Evolutionary conservation across 2,797 vertebrate genomes (phyloP).

Genomic region (Hippopotamyrus pictus): DNA sequence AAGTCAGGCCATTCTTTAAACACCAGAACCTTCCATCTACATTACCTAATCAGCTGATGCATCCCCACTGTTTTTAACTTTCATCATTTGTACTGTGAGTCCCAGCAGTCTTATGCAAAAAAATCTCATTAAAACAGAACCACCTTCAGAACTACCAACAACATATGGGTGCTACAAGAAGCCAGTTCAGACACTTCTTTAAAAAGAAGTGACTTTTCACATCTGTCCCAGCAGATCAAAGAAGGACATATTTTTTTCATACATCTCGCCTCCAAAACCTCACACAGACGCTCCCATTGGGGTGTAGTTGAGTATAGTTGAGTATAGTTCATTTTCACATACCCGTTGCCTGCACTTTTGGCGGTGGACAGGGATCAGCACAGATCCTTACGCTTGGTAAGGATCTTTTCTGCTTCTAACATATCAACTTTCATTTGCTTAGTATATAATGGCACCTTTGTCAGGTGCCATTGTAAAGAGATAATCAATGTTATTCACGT

Average conservation of each 20-base stretch:
- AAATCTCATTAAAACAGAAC: slow-evolving; percentile 73
- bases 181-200: slow-evolving; percentile 67
- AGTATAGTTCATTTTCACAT: slow-evolving; percentile 20
- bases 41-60: slow-evolving; percentile 14
- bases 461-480: background rate
- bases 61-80: background rate
- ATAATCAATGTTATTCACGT: background rate
- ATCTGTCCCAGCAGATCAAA: slow-evolving; percentile 61
- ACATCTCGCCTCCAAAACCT: slow-evolving; percentile 30
- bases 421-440: background rate
- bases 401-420: background rate
- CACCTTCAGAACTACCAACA: slow-evolving; percentile 55
- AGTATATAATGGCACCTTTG: background rate
- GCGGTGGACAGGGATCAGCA: background rate
- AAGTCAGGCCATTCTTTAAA: slow-evolving; percentile 14
- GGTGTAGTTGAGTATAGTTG: background rate
- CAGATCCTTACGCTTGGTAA: background rate
- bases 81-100: slow-evolving; percentile 43
- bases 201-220: slow-evolving; percentile 51
- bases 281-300: slow-evolving; percentile 14
- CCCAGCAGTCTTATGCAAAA: slow-evolving; percentile 46
- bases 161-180: slow-evolving; percentile 61
- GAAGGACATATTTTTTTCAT: slow-evolving; percentile 49
- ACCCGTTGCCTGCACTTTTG: background rate
- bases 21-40: background rate